A percentile compares a stretch with the other conserved stretches of the same genome.
Evolutionary conservation across 2,888 invertebrate species (phyloP).

Genomic region (Melanchra persicariae): DNA sequence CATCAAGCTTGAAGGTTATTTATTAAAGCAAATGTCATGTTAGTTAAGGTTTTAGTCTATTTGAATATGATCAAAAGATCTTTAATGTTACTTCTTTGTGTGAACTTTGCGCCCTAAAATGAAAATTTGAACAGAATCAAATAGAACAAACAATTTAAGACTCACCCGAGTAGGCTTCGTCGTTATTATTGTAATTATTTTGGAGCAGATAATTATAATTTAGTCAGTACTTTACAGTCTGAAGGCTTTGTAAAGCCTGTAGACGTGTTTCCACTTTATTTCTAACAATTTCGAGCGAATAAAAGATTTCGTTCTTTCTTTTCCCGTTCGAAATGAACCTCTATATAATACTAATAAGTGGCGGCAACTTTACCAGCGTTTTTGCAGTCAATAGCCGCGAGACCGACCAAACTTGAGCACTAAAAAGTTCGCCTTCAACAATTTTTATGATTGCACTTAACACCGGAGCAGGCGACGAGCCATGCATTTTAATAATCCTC

Average conservation of each 20-base stretch:
- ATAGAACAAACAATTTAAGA: background rate
- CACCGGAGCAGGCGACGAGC: conserved; percentile 31
- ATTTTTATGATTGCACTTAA: conserved; percentile 57
- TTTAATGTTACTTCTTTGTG: background rate
- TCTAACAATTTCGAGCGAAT: background rate
- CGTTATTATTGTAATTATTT: background rate
- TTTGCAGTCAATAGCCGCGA: conserved; percentile 44
- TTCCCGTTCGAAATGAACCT: conserved; percentile 9
- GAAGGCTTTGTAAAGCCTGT: background rate
- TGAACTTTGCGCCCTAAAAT: background rate
- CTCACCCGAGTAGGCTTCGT: background rate
- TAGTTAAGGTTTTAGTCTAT: background rate
- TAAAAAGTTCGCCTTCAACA: conserved; percentile 45
- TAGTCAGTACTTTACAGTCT: background rate
- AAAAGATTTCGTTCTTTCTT: conserved; percentile 16
- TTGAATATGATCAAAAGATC: background rate
- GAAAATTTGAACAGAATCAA: background rate
- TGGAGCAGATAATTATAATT: background rate
- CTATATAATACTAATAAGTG: conserved; percentile 21
- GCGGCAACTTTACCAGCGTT: conserved; percentile 19
- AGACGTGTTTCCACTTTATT: background rate
- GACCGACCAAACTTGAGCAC: conserved; percentile 37
- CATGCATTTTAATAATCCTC: conserved; percentile 52
- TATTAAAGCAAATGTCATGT: conserved; percentile 24
- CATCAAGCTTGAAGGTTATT: conserved; percentile 6